phyloP scores from a whole-genome alignment of 2,797 vertebrate species.

The Xerus rutilus region DNA sequence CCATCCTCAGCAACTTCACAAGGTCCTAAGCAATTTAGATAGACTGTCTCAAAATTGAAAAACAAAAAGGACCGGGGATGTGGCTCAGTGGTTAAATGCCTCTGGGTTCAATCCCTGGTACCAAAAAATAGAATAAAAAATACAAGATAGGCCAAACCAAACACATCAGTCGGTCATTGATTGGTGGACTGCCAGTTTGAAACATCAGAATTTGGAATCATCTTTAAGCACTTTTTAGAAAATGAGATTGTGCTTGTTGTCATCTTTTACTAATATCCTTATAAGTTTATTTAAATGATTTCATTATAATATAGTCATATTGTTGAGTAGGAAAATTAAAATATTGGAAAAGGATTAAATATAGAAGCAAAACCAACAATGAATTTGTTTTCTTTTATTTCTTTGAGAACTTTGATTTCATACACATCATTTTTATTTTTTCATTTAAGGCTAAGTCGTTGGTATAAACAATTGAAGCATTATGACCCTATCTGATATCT shows the following conservation, averaged over 20 bases:
- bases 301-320: conserved; percentile 58
- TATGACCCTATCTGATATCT: conserved; percentile 5
- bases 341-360: conserved; percentile 64
- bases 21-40: too few species aligned
- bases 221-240: background rate
- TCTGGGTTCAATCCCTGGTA: too few species aligned
- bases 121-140: background rate
- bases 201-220: background rate
- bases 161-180: background rate
- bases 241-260: background rate
- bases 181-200: background rate
- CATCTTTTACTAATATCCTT: background rate
- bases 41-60: too few species aligned
- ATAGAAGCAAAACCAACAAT: conserved; percentile 9
- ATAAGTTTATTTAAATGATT: conserved; percentile 66
- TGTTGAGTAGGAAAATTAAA: conserved; percentile 52
- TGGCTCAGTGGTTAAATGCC: too few species aligned
- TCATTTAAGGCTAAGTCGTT: conserved; percentile 51
- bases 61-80: too few species aligned
- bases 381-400: background rate
- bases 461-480: conserved; percentile 41
- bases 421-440: background rate
- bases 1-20: too few species aligned
- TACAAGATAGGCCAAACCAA: background rate
- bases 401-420: conserved; percentile 46